phyloP scores from a whole-genome alignment of 2,113 vertebrate genomes.

The Antechinus flavipes region DNA sequence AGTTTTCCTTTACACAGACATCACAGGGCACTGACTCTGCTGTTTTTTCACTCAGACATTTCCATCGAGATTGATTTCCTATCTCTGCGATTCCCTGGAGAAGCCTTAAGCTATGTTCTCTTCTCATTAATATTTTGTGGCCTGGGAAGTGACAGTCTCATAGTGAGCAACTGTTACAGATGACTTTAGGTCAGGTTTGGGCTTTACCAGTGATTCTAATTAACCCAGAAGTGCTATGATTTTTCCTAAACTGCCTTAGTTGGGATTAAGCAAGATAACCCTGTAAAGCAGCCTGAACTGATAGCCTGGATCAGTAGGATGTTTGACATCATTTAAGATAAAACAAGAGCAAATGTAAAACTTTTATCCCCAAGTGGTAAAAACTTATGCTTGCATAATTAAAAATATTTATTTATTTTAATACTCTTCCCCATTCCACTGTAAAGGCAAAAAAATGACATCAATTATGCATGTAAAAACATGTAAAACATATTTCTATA shows the following conservation, averaged over 20 bases:
- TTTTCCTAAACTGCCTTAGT: neutral
- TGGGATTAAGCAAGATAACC: neutral
- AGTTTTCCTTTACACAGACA: rapidly evolving
- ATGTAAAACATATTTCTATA: neutral
- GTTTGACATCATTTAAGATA: neutral
- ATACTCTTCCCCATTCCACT: rapidly evolving
- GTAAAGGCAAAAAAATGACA: neutral
- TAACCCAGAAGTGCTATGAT: neutral
- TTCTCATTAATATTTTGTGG: slow-evolving; percentile 14
- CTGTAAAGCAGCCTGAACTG: neutral
- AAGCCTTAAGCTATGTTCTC: neutral
- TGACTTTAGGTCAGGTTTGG: neutral
- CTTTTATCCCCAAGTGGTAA: neutral
- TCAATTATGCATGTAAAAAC: neutral
- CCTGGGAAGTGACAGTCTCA: neutral
- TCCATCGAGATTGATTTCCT: slow-evolving; percentile 17
- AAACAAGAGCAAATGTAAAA: neutral
- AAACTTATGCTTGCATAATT: neutral
- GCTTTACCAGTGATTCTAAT: neutral
- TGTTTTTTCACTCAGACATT: neutral
- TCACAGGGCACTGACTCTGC: rapidly evolving
- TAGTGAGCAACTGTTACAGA: neutral
- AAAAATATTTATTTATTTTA: neutral
- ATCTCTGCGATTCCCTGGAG: neutral
- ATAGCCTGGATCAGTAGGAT: slow-evolving; percentile 3